Conservation (phyloP, 2,888 invertebrate species). For the Busseola fusca region DNA sequence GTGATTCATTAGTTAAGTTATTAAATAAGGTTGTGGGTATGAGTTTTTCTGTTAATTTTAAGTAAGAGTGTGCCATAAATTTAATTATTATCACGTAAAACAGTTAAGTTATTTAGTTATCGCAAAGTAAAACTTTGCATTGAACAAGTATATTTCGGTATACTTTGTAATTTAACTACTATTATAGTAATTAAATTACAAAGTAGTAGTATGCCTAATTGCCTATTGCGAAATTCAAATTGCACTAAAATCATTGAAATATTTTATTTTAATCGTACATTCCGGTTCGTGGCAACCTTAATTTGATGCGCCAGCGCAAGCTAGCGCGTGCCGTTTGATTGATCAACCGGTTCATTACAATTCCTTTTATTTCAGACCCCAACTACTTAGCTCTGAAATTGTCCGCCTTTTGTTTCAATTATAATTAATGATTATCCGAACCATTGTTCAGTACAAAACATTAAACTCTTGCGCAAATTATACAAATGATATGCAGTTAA, state of each 20-base stretch:
- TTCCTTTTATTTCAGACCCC: slow-evolving; percentile 64
- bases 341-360: slow-evolving; percentile 76
- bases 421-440: slow-evolving; percentile 68
- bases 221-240: slow-evolving; percentile 24
- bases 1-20: slow-evolving; percentile 68
- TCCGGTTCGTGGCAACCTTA: slow-evolving; percentile 54
- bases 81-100: background rate
- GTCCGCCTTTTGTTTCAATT: slow-evolving; percentile 70
- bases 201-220: slow-evolving; percentile 5
- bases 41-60: background rate
- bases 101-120: background rate
- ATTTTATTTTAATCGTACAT: slow-evolving; percentile 23
- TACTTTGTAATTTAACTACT: slow-evolving; percentile 9
- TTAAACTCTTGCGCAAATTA: slow-evolving; percentile 53
- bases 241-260: slow-evolving; percentile 12
- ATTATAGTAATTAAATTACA: no score
- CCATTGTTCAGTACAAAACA: slow-evolving; percentile 61
- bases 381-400: slow-evolving; percentile 57
- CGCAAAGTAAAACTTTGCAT: background rate
- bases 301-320: slow-evolving; percentile 60
- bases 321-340: slow-evolving; percentile 78
- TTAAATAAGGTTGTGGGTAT: slow-evolving; percentile 63
- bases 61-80: background rate
- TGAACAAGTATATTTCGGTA: slow-evolving; percentile 4
- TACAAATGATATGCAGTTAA: slow-evolving; percentile 50